A percentile compares a stretch with the other conserved stretches of the same genome.
These are phyloP conservation scores for Seira sanloemensis DNA, from an alignment of 2,888 invertebrate genomes.

Conservation along the genomic window DNA sequence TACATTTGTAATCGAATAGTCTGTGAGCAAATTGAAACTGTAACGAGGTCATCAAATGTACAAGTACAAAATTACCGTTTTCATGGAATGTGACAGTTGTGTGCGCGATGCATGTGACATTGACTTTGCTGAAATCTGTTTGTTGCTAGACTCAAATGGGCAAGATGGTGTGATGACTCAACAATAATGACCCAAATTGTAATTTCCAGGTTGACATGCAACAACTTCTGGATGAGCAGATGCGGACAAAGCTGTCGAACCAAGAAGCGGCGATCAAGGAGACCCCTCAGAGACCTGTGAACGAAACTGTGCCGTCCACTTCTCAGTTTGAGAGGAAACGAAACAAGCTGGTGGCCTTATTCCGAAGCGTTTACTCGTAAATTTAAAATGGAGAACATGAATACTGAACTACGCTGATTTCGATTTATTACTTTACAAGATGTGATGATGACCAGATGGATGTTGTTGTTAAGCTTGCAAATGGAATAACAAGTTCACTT, in stretches of 20 bases:
- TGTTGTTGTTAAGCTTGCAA: not conserved
- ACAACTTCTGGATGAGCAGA: slow-evolving; percentile 91
- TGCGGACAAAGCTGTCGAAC: slow-evolving; percentile 87
- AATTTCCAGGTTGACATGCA: slow-evolving; percentile 95
- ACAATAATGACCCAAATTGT: slow-evolving; percentile 86
- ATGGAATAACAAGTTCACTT: no score
- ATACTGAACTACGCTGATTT: not conserved
- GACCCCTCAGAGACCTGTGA: slow-evolving; percentile 60
- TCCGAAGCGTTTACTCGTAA: slow-evolving; percentile 68
- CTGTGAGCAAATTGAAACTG: no score
- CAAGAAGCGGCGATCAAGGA: slow-evolving; percentile 69
- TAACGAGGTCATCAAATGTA: no score
- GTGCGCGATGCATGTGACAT: no score
- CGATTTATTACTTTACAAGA: not conserved
- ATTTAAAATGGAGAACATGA: not conserved
- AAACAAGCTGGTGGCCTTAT: slow-evolving; percentile 71
- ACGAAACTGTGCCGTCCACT: slow-evolving; percentile 68
- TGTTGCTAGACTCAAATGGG: no score
- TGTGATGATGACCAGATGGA: slow-evolving; percentile 3
- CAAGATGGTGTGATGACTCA: slow-evolving; percentile 87
- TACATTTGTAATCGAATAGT: no score
- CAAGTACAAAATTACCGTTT: no score
- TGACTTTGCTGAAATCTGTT: no score
- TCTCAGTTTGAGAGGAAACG: slow-evolving; percentile 71
- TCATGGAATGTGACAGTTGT: no score